Evolutionary conservation across 2,888 invertebrate genomes (phyloP).

Genomic region (Calameuta filiformis): DNA sequence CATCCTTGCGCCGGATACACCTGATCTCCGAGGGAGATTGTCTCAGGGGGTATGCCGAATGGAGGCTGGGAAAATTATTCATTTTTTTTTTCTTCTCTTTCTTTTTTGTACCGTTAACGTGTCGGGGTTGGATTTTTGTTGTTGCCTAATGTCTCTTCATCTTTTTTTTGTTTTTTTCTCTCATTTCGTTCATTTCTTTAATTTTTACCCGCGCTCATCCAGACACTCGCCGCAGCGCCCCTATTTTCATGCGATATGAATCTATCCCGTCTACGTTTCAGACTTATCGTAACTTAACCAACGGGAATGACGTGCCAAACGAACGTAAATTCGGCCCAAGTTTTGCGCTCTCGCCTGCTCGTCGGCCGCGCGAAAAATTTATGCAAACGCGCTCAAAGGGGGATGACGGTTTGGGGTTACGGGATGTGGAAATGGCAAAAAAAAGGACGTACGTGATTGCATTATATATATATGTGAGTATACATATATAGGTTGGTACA

Average conservation of each 20-base stretch:
- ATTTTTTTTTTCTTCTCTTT: slow-evolving; percentile 12
- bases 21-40: background rate
- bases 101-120: background rate
- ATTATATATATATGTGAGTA: no score
- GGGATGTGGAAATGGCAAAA: no score
- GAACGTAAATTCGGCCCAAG: slow-evolving; percentile 12
- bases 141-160: background rate
- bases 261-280: slow-evolving; percentile 45
- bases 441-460: no score
- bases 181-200: slow-evolving; percentile 26
- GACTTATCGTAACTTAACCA: slow-evolving; percentile 22
- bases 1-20: background rate
- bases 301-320: slow-evolving; percentile 23
- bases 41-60: no score
- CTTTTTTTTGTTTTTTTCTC: slow-evolving; percentile 20
- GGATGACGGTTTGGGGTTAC: no score
- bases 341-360: slow-evolving; percentile 29
- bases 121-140: slow-evolving; percentile 16
- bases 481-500: no score
- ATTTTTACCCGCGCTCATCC: slow-evolving; percentile 27
- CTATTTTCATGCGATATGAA: slow-evolving; percentile 62
- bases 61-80: slow-evolving; percentile 10
- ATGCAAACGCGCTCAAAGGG: slow-evolving; percentile 40
- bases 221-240: slow-evolving; percentile 60
- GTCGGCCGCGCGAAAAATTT: slow-evolving; percentile 38